Percentiles rank a stretch among this genome's conserved stretches.
phyloP scores from a whole-genome alignment of 2,113 vertebrate genomes.

The Anhinga rufa region DNA sequence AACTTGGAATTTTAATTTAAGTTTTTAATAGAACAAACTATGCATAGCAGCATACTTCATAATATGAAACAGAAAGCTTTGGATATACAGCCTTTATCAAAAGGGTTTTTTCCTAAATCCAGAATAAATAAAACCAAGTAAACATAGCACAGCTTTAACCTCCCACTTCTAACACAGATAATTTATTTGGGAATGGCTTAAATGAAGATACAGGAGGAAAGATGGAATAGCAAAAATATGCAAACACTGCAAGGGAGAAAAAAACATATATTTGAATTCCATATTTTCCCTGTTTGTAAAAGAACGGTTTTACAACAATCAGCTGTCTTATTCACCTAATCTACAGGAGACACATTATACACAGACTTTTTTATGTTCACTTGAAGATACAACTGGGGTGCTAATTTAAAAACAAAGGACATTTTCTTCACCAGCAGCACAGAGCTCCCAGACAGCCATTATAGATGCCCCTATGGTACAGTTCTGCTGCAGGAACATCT shows the following conservation, averaged over 20 bases:
- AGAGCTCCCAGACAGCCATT: neutral
- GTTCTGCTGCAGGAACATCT: neutral
- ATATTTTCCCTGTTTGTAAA: neutral
- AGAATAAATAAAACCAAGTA: constrained; percentile 47
- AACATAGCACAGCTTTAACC: neutral
- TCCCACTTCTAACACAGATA: neutral
- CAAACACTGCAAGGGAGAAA: neutral
- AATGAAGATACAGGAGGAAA: neutral
- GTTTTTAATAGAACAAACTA: constrained; percentile 28
- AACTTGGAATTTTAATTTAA: constrained; percentile 43
- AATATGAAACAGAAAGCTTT: constrained; percentile 29
- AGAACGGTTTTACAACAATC: neutral
- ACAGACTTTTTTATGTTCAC: neutral
- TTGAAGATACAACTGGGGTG: neutral
- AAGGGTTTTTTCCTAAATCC: constrained; percentile 23
- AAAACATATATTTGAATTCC: neutral
- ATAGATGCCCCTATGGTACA: neutral
- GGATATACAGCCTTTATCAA: neutral
- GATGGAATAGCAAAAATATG: neutral
- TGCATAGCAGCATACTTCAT: neutral
- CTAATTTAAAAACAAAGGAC: neutral
- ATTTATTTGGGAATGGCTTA: neutral
- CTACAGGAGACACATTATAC: neutral
- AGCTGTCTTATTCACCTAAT: neutral
- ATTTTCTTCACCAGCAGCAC: neutral